Conservation (phyloP, 2,888 invertebrate species). For the Cephus rjabovi region DNA sequence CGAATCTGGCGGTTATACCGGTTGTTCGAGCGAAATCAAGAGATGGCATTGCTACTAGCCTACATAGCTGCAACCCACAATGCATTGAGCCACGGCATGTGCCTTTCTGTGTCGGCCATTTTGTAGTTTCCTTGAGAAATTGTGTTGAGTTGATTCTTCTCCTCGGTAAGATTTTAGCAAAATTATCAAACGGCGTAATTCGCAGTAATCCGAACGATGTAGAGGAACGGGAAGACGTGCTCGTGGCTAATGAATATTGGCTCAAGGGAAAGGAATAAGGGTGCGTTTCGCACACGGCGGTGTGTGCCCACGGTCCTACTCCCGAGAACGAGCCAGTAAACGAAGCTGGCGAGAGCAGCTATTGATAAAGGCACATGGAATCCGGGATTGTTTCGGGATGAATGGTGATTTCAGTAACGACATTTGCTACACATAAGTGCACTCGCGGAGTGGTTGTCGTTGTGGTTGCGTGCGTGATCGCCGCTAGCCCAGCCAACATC, state of each 20-base stretch:
- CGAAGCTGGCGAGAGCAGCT: constrained; percentile 47
- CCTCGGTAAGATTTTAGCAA: constrained; percentile 69
- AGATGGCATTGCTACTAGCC: constrained; percentile 29
- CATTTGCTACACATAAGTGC: constrained; percentile 48
- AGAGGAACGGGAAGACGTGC: constrained; percentile 20
- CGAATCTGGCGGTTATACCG: neutral
- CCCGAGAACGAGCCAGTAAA: constrained; percentile 52
- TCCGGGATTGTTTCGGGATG: constrained; percentile 62
- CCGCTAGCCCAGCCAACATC: constrained; percentile 57
- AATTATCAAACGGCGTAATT: constrained; percentile 21
- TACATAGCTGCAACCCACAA: constrained; percentile 64
- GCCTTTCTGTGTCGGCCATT: constrained; percentile 77
- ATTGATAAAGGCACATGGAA: constrained; percentile 70
- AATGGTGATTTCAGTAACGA: constrained; percentile 56
- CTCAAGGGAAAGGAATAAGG: constrained; percentile 25
- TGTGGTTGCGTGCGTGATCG: constrained; percentile 49
- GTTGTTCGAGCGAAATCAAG: constrained; percentile 18
- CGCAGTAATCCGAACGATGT: constrained; percentile 20
- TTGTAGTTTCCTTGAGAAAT: constrained; percentile 76
- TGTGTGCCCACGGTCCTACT: constrained; percentile 40
- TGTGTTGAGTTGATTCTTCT: constrained; percentile 73
- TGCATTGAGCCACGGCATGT: constrained; percentile 73
- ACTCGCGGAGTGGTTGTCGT: constrained; percentile 54
- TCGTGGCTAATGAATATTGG: constrained; percentile 13
- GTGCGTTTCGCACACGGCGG: constrained; percentile 37